phyloP scores from a whole-genome alignment of 2,888 invertebrate genomes.

The Eupithecia dodoneata region DNA sequence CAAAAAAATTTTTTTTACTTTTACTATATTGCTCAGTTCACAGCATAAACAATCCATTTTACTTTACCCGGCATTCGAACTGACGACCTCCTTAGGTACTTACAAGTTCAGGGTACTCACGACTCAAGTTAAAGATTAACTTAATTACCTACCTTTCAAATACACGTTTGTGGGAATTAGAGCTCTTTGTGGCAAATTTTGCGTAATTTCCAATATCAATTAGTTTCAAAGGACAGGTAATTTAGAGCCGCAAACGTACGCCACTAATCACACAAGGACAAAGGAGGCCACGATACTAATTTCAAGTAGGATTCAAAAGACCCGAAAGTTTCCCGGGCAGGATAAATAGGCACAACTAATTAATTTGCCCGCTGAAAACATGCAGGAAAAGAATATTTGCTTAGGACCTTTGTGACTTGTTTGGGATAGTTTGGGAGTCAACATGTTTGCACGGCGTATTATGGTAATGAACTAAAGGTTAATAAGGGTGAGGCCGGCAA shows the following conservation, averaged over 20 bases:
- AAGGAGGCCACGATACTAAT: conserved; percentile 32
- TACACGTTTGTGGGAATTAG: conserved; percentile 4
- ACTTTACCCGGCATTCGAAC: not conserved
- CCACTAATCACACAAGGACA: conserved; percentile 27
- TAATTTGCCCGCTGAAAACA: conserved; percentile 47
- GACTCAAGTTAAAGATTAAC: not conserved
- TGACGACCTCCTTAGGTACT: not conserved
- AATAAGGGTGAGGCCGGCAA: conserved; percentile 24
- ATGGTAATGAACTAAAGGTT: conserved; percentile 40
- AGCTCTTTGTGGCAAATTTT: not conserved
- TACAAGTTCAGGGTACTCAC: not conserved
- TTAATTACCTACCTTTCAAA: not conserved
- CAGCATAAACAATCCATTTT: not conserved
- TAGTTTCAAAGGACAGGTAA: conserved; percentile 7
- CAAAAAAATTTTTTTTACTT: no score
- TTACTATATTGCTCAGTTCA: not conserved
- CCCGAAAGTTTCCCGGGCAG: conserved; percentile 31
- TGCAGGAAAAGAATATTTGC: conserved; percentile 46
- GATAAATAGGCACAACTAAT: conserved; percentile 41
- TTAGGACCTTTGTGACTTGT: conserved; percentile 45
- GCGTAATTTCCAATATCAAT: conserved; percentile 1
- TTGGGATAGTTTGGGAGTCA: conserved; percentile 42
- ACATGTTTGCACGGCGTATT: conserved; percentile 43
- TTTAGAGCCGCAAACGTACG: conserved; percentile 6
- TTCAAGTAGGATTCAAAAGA: conserved; percentile 35